These are phyloP conservation scores for Nasonia longicornis DNA, from an alignment of 1,140 invertebrate species.

Conservation along the genomic window DNA sequence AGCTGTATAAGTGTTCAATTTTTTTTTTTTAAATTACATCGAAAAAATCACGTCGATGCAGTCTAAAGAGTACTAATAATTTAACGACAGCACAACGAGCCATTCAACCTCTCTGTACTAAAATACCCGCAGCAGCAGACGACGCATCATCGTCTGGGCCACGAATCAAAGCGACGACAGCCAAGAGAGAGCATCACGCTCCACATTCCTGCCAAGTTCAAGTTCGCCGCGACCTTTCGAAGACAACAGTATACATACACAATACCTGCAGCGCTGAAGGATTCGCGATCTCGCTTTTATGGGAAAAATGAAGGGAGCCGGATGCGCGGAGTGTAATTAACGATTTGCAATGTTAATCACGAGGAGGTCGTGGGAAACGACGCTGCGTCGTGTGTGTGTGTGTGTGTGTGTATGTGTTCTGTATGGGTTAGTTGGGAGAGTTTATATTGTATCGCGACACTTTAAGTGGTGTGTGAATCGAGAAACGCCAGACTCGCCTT, in stretches of 20 bases:
- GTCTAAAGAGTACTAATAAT: not conserved
- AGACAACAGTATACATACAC: not conserved
- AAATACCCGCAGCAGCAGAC: not conserved
- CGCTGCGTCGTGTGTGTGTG: too few species aligned
- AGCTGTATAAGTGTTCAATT: not conserved
- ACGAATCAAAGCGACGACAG: not conserved
- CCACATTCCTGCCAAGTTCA: constrained; percentile 22
- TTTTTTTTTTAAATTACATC: too few species aligned
- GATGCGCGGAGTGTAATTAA: constrained; percentile 43
- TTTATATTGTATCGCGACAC: constrained; percentile 2
- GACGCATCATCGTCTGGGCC: not conserved
- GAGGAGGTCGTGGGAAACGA: not conserved
- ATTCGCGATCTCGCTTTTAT: not conserved
- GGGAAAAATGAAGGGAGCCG: constrained; percentile 6
- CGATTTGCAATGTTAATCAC: constrained; percentile 45
- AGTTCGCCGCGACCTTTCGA: constrained; percentile 8
- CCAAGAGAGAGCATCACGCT: constrained; percentile 3
- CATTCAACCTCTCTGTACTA: not conserved
- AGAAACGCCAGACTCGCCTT: not conserved
- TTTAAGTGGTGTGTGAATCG: constrained; percentile 18
- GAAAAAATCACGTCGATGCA: not conserved
- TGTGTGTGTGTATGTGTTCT: not conserved
- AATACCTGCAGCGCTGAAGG: too few species aligned
- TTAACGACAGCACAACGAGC: too few species aligned
- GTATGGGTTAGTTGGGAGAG: not conserved